Evolutionary conservation across 2,797 vertebrate genomes (phyloP).

Genomic region (Lagodon rhomboides): DNA sequence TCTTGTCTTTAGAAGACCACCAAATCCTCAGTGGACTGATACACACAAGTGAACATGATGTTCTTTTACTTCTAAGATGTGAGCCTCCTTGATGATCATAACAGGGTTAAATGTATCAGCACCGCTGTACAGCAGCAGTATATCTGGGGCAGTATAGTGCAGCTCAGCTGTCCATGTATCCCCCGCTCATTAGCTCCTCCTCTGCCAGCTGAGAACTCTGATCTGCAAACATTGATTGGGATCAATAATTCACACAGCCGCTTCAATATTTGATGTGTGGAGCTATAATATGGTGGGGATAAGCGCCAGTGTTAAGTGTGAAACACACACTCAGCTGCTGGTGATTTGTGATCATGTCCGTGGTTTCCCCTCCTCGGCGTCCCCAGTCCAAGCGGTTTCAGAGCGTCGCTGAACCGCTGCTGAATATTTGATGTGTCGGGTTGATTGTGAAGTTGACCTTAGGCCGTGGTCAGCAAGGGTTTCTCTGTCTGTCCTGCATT

Average conservation of each 20-base stretch:
- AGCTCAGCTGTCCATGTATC: slow-evolving; percentile 37
- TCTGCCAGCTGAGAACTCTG: slow-evolving; percentile 70
- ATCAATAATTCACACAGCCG: slow-evolving; percentile 76
- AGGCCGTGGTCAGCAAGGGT: slow-evolving; percentile 14
- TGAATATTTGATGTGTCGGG: slow-evolving; percentile 73
- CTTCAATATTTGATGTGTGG: slow-evolving; percentile 76
- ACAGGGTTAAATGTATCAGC: background rate
- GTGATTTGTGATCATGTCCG: slow-evolving; percentile 52
- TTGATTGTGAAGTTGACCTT: slow-evolving; percentile 55
- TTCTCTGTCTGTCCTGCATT: slow-evolving; percentile 38
- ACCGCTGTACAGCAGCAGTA: slow-evolving; percentile 16
- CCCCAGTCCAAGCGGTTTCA: slow-evolving; percentile 6
- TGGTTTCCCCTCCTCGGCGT: slow-evolving; percentile 16
- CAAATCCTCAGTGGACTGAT: background rate
- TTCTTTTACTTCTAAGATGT: background rate
- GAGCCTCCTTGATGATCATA: background rate
- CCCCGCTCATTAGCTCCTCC: slow-evolving; percentile 55
- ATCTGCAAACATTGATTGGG: slow-evolving; percentile 75
- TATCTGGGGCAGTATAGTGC: background rate
- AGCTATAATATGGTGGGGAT: slow-evolving; percentile 61
- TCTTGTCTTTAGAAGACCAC: background rate
- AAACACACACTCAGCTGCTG: slow-evolving; percentile 34
- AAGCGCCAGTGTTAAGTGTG: slow-evolving; percentile 46
- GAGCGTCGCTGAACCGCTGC: slow-evolving; percentile 23
- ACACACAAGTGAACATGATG: background rate